A percentile compares a stretch with the other conserved stretches of the same genome.
Conservation (phyloP, 2,113 vertebrate genomes). For the Albula goreensis region DNA sequence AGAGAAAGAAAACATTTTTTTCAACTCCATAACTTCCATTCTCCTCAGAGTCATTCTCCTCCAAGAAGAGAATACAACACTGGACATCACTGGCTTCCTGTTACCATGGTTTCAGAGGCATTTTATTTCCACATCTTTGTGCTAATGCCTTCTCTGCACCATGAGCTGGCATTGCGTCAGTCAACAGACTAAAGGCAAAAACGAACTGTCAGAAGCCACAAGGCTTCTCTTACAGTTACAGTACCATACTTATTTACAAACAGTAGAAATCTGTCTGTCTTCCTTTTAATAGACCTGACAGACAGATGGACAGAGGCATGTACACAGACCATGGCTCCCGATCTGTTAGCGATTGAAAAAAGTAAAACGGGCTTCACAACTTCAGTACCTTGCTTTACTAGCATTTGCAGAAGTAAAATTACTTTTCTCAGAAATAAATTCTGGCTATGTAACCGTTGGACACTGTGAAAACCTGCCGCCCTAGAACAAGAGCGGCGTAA, state of each 20-base stretch:
- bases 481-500: constrained; percentile 48
- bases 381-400: constrained; percentile 52
- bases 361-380: constrained; percentile 31
- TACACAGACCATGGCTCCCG: constrained; percentile 66
- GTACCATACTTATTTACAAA: constrained; percentile 32
- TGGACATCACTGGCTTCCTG: constrained; percentile 47
- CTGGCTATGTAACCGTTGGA: constrained; percentile 28
- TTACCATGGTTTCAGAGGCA: constrained; percentile 34
- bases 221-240: constrained; percentile 33
- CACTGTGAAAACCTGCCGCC: constrained; percentile 27
- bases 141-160: constrained; percentile 45
- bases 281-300: constrained; percentile 27
- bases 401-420: constrained; percentile 51
- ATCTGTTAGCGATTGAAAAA: constrained; percentile 52
- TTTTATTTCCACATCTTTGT: constrained; percentile 36
- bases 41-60: constrained; percentile 39
- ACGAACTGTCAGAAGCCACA: constrained; percentile 13
- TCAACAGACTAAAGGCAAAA: constrained; percentile 6
- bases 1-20: constrained; percentile 30
- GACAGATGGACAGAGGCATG: constrained; percentile 51
- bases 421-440: constrained; percentile 34
- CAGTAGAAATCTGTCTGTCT: constrained; percentile 24
- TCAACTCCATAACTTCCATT: constrained; percentile 52
- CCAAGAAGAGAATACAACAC: constrained; percentile 32
- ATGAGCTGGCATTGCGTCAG: constrained; percentile 21